phyloP scores from a whole-genome alignment of 2,797 vertebrate species.

The Triplophysa bombifrons region DNA sequence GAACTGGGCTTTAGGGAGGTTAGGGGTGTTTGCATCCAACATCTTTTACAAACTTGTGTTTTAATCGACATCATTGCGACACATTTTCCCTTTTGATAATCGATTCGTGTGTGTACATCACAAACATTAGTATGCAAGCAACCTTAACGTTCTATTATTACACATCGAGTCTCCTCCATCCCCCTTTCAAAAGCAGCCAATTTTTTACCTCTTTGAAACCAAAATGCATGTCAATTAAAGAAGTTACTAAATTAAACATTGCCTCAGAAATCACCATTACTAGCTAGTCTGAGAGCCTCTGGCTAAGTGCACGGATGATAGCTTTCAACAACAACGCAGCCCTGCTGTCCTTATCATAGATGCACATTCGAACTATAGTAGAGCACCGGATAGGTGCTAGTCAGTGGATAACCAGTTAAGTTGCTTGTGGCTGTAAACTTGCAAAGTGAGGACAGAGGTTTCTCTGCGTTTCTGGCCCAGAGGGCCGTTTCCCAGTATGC shows the following conservation, averaged over 20 bases:
- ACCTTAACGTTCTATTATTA: slow-evolving; percentile 58
- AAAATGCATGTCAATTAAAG: slow-evolving; percentile 45
- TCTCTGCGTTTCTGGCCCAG: slow-evolving; percentile 16
- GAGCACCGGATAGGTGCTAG: slow-evolving; percentile 27
- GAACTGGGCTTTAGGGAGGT: too few relatives aligned
- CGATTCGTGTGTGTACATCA: not conserved
- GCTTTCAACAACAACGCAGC: slow-evolving; percentile 40
- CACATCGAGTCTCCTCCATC: slow-evolving; percentile 55
- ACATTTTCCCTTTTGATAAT: not conserved
- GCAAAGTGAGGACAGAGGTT: slow-evolving; percentile 61
- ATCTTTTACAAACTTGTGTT: not conserved
- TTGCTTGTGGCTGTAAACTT: slow-evolving; percentile 72
- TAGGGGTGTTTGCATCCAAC: not conserved
- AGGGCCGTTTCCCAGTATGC: slow-evolving; percentile 17
- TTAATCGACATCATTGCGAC: too few relatives aligned
- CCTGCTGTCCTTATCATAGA: slow-evolving; percentile 21
- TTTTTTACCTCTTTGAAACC: slow-evolving; percentile 68
- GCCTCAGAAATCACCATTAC: not conserved
- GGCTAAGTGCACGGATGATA: slow-evolving; percentile 12
- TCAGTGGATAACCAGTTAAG: slow-evolving; percentile 52
- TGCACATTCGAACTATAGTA: slow-evolving; percentile 42
- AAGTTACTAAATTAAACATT: slow-evolving; percentile 17
- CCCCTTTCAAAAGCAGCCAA: slow-evolving; percentile 69
- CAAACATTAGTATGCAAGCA: not conserved
- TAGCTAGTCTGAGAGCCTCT: slow-evolving; percentile 26